These are phyloP conservation scores for Andricus grossulariae DNA, from an alignment of 1,140 invertebrate genomes.

Conservation along the genomic window DNA sequence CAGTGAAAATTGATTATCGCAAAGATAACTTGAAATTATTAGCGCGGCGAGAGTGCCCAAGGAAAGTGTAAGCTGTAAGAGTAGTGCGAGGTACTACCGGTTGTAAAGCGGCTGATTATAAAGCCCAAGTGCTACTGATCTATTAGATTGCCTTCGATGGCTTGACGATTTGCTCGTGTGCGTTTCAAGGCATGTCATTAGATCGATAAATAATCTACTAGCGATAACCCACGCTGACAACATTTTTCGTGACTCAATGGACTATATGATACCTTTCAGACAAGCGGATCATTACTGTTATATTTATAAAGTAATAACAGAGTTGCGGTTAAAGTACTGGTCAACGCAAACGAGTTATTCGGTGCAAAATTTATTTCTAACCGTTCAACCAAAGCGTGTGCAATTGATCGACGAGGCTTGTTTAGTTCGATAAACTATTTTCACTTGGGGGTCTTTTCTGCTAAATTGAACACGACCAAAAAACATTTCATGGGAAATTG, in stretches of 20 bases:
- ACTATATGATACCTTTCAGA: not conserved
- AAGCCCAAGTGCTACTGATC: constrained; percentile 15
- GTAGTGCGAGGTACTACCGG: not conserved
- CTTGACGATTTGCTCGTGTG: not conserved
- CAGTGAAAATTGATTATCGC: constrained; percentile 29
- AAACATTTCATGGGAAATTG: too few relatives aligned
- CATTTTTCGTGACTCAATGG: not conserved
- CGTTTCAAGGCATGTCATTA: constrained; percentile 21
- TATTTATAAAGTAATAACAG: not conserved
- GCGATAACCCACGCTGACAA: not conserved
- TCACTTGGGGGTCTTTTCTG: too few relatives aligned
- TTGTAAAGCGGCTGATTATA: constrained; percentile 26
- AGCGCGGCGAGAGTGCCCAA: constrained; percentile 13
- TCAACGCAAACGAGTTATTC: constrained; percentile 2
- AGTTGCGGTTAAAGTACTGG: constrained; percentile 7
- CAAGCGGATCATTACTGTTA: constrained; percentile 22
- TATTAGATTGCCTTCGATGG: not conserved
- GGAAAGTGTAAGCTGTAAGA: not conserved
- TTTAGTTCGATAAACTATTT: not conserved
- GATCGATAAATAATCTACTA: constrained; percentile 17
- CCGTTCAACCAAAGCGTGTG: constrained; percentile 12
- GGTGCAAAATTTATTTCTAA: constrained; percentile 17
- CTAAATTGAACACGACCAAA: too few relatives aligned
- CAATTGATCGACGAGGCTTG: constrained; percentile 15
- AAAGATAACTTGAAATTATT: constrained; percentile 28